Conservation (phyloP, 2,113 vertebrate species). For the Bos taurus region ARS-UCD2.0 NC_037336.1:12394501-12395000, state of each 20-base stretch:
- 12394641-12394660: not conserved
- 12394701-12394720: not conserved
- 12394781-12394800: not conserved
- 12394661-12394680: not conserved
- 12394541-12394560: slow-evolving; percentile 11
- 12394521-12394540: slow-evolving; percentile 5
- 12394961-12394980: not conserved
- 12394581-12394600: not conserved
- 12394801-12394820: not conserved
- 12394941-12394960: too few relatives aligned
- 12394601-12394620: not conserved
- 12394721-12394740: not conserved
- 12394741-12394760: not conserved
- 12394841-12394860: not conserved
- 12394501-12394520: not conserved
- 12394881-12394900: too few relatives aligned
- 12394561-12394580: slow-evolving; percentile 36
- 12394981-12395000: not conserved
- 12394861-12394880: not conserved
- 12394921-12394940: too few relatives aligned
- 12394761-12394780: not conserved
- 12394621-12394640: not conserved
- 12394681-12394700: not conserved
- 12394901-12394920: too few relatives aligned
- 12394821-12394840: not conserved